Percentiles rank a stretch among this genome's conserved stretches.
Evolutionary conservation across 2,797 vertebrate species (phyloP).

Genomic region (Enteromius paludinosus): DNA sequence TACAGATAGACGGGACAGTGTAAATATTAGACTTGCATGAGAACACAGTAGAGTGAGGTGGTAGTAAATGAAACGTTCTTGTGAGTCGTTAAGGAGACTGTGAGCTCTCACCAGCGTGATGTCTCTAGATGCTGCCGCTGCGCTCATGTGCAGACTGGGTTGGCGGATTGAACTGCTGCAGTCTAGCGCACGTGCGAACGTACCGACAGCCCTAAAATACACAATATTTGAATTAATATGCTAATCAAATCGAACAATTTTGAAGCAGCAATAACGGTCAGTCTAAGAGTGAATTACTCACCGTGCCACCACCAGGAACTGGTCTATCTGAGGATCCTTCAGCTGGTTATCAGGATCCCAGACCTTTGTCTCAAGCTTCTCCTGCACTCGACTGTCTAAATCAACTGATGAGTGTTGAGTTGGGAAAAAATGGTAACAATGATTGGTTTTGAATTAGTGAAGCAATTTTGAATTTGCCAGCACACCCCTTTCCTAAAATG

Average conservation of each 20-base stretch:
- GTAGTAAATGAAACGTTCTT: background rate
- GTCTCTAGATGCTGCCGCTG: slow-evolving; percentile 91
- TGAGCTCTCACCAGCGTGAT: slow-evolving; percentile 88
- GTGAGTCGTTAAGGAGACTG: background rate
- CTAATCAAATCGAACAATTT: background rate
- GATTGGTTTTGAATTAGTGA: background rate
- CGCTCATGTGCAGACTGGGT: slow-evolving; percentile 96
- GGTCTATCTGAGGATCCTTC: slow-evolving; percentile 94
- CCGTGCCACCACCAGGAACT: slow-evolving; percentile 96
- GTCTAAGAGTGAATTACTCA: slow-evolving; percentile 65
- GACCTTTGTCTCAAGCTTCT: slow-evolving; percentile 94
- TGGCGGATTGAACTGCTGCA: slow-evolving; percentile 97
- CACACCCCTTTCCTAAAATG: background rate
- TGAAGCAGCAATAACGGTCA: background rate
- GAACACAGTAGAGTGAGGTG: background rate
- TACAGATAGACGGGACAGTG: slow-evolving; percentile 39
- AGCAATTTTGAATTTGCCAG: background rate
- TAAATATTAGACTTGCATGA: background rate
- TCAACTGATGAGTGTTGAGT: slow-evolving; percentile 76
- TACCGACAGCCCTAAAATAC: slow-evolving; percentile 87
- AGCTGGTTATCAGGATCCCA: slow-evolving; percentile 95
- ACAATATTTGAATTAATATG: slow-evolving; percentile 3
- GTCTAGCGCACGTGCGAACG: slow-evolving; percentile 91
- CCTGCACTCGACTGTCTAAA: slow-evolving; percentile 86
- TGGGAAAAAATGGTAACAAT: background rate